Evolutionary conservation across 2,797 vertebrate genomes (phyloP), one percentile per base, ranked within the genome.

Genomic region (Pterois miles): DNA sequence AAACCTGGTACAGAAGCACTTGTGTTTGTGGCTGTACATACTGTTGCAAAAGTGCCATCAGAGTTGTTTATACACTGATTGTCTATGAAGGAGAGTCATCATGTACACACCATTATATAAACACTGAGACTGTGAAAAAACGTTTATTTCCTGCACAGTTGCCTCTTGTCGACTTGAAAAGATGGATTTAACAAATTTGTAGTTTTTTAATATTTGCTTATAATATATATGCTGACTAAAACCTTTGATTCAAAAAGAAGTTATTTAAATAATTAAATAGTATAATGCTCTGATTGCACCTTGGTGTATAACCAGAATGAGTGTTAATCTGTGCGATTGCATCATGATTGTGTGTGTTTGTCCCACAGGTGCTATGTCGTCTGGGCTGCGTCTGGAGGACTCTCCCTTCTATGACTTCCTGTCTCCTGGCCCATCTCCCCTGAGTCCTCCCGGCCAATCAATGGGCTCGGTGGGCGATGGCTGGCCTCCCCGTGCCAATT

Each of bases 401-500:
- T 95, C 97, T 84, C 96, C 97, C 12, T 99, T 98, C 94, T 99
- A 97, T 40, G 97, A 99, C 94, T 98, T 98, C 89, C 94, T 99
- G 94, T 95, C 94, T 95, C 96, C 97, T 94, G 97, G 97, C 96
- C 96, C 96, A 73, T 97, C 98, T 50, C 96, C 98, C 92, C 96
- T 98, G 96, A 99, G 97, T 93, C 97, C 98, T 90, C 97, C 98
- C 40, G 95, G 92, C 93, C 93, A 94, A 91, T 94, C 94, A 92
- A 90, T 94, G 78, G 97, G 97, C 76, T 98, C 98, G 10, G 96
- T 98, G 94, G 98, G 98, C 57, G 98, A 99, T 5, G 95, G 97
- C 96, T 99, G 98, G 98, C 97, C 98, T 6, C 88, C 92, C 93
- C 97, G 98, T 99, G 98, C 98, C 98, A 99, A 99, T 96, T 99